Evolutionary conservation across 1,140 invertebrate genomes (phyloP), one percentile per base, ranked within the genome.

Genomic region (Apis cerana): DNA sequence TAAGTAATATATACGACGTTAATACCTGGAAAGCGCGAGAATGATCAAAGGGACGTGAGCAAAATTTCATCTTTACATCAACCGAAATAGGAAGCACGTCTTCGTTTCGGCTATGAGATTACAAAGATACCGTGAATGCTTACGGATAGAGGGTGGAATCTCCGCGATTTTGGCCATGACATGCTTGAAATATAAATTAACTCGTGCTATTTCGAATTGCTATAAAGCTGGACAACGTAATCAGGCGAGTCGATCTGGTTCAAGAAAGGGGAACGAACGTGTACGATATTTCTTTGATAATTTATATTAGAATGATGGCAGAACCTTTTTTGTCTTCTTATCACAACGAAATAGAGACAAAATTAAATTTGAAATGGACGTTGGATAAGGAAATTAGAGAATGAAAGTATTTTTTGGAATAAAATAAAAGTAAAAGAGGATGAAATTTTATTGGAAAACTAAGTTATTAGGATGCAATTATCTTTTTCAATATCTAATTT

Each of bases 61-160:
- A 52, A 64, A n/a, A 64, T 75, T 52, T 61, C n/a, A 43, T 43
- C 74, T 21, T 75, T 27, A 50, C 48, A 27, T 64, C 19, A 48
- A 64, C 11, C 33, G 58, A 15, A 61, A 27, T 54, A 12, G 12
- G 19, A 72, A 59, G 54, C 19, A 43, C 19, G 19, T 58, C 17
- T 10, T 72, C 52, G 23, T 64, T 23, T 52, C 33, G n/a, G 11
- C 23, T 10, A 75, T 27, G n/a, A 75, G 48, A 17, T 50, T 52
- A 48, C 59, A 64, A 33, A 75, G 74, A 52, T 11, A 56, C 10
- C 43, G 13, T 4, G 54, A 43, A 58, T 15, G 7, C 54, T 21
- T 3, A 13, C 43, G 1, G 13, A 9, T 23, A 15, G 15, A 9
- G 68, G 1, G 7, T 1, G 10, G 1, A 54, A 54, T 54, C 43